phyloP scores from a whole-genome alignment of 2,797 vertebrate species.

The Epinephelus awoara region DNA sequence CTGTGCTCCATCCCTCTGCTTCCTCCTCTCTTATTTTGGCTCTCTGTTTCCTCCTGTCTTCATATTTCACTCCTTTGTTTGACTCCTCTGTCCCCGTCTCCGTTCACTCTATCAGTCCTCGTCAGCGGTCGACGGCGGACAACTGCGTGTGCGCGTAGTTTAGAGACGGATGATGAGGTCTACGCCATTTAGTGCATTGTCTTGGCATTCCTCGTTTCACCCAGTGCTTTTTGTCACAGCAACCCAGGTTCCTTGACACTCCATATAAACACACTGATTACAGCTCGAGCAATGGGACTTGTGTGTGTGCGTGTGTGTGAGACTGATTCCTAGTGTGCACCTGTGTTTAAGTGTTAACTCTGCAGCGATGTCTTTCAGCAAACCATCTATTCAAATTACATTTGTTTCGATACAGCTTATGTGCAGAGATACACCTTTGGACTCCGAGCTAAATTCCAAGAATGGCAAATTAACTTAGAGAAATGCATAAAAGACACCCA shows the following conservation, averaged over 20 bases:
- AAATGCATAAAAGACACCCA: conserved; percentile 41
- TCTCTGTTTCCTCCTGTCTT: conserved; percentile 86
- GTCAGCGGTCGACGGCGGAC: conserved; percentile 54
- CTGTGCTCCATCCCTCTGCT: conserved; percentile 86
- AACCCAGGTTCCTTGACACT: conserved; percentile 68
- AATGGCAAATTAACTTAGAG: conserved; percentile 52
- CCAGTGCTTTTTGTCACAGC: conserved; percentile 73
- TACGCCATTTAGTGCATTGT: conserved; percentile 55
- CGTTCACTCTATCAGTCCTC: conserved; percentile 77
- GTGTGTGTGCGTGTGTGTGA: conserved; percentile 22
- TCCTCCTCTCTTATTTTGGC: conserved; percentile 83
- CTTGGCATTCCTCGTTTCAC: conserved; percentile 69
- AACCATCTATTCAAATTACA: conserved; percentile 64
- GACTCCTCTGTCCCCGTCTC: conserved; percentile 85
- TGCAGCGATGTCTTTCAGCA: conserved; percentile 64
- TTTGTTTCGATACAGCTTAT: conserved; percentile 52
- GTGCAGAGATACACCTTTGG: conserved; percentile 30
- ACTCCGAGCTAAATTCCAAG: conserved; percentile 24
- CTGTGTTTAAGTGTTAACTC: conserved; percentile 79
- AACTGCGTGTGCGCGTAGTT: conserved; percentile 40
- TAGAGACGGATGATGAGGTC: conserved; percentile 57
- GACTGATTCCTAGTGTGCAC: conserved; percentile 65
- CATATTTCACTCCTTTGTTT: conserved; percentile 88
- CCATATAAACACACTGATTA: conserved; percentile 81
- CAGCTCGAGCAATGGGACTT: conserved; percentile 50